A percentile compares a stretch with the other conserved stretches of the same genome.
These are phyloP conservation scores for Quadroppia sp. DNA, from an alignment of 2,888 invertebrate species.

Conservation along the genomic window DNA sequence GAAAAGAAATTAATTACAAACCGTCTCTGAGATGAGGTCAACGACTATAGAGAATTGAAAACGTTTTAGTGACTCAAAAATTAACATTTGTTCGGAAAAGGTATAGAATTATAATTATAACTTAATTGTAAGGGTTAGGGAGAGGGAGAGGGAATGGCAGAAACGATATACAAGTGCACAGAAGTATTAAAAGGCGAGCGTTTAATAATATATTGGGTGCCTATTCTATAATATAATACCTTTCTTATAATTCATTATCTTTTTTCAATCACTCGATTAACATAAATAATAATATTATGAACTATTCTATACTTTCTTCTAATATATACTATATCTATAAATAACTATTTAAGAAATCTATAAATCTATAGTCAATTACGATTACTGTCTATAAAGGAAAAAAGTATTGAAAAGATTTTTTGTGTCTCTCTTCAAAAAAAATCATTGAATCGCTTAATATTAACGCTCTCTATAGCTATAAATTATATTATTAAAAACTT, in stretches of 20 bases:
- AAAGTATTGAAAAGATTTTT: neutral
- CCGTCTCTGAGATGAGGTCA: conserved; percentile 5
- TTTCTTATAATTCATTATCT: conserved; percentile 12
- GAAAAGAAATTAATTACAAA: conserved; percentile 2
- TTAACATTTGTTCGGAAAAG: conserved; percentile 17
- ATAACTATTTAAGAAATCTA: neutral
- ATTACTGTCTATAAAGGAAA: neutral
- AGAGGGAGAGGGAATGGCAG: no score
- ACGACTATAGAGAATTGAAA: neutral
- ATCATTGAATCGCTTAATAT: conserved; percentile 13
- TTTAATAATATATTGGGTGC: conserved; percentile 29
- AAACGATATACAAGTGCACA: no score
- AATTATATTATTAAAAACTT: neutral
- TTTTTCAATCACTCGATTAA: conserved; percentile 15
- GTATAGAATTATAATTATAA: conserved; percentile 1
- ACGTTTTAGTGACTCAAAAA: conserved; percentile 19
- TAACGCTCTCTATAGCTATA: conserved; percentile 3
- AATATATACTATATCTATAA: neutral
- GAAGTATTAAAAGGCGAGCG: neutral
- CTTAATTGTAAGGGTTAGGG: conserved; percentile 7
- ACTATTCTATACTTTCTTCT: neutral
- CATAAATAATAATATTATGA: conserved; percentile 5
- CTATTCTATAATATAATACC: conserved; percentile 14
- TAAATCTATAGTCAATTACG: conserved; percentile 15
- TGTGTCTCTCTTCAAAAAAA: no score